A percentile compares a stretch with the other conserved stretches of the same genome.
Evolutionary conservation across 2,113 vertebrate genomes (phyloP).

Genomic region (Tauraco erythrolophus): DNA sequence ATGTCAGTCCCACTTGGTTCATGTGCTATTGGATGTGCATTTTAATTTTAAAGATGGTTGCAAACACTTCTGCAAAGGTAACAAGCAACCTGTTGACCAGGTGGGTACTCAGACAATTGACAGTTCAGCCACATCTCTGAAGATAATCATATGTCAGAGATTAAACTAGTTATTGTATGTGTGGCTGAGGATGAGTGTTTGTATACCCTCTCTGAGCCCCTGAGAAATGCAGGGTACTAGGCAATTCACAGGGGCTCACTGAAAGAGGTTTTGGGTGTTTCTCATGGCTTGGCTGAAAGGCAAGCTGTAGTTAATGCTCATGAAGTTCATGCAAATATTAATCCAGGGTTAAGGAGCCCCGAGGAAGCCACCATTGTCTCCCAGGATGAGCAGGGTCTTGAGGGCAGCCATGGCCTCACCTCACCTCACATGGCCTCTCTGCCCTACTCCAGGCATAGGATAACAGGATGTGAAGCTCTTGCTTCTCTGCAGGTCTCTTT

Average conservation of each 20-base stretch:
- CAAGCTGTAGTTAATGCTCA: background rate
- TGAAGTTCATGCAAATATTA: background rate
- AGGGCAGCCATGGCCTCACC: background rate
- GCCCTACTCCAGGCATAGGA: background rate
- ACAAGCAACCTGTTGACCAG: background rate
- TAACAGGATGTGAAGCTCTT: background rate
- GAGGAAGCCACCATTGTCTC: accelerated
- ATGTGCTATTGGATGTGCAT: background rate
- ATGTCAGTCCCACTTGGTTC: background rate
- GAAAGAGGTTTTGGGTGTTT: background rate
- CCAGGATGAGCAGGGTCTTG: background rate
- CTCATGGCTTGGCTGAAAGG: background rate
- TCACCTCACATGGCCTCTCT: background rate
- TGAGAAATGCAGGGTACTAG: background rate
- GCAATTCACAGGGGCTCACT: background rate
- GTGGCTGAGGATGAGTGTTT: background rate
- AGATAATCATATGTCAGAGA: background rate
- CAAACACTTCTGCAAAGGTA: background rate
- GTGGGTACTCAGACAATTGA: background rate
- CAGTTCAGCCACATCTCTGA: background rate
- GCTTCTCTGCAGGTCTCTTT: background rate
- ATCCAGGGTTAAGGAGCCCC: background rate
- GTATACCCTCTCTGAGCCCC: background rate
- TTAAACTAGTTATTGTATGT: background rate
- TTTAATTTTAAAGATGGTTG: background rate